Evolutionary conservation across 2,797 vertebrate species (phyloP).

Genomic region (Miichthys miiuy): DNA sequence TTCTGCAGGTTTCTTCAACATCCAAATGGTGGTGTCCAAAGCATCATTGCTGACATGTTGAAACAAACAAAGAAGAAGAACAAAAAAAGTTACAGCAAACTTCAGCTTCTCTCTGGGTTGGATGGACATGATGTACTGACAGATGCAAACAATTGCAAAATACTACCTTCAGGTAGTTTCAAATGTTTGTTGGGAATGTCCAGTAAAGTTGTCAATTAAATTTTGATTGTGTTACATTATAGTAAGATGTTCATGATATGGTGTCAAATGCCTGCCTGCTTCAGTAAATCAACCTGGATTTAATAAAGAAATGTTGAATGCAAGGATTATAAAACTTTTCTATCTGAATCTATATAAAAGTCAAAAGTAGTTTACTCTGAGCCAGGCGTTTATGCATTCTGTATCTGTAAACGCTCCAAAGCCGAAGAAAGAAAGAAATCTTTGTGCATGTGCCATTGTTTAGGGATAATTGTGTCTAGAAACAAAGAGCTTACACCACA

Average conservation of each 20-base stretch:
- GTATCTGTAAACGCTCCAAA: conserved; percentile 56
- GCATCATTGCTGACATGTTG: background rate
- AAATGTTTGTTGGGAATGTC: background rate
- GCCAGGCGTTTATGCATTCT: conserved; percentile 35
- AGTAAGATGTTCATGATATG: background rate
- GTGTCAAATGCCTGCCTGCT: background rate
- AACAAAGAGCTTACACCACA: conserved; percentile 76
- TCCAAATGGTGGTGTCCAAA: background rate
- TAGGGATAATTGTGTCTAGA: conserved; percentile 77
- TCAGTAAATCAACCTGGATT: background rate
- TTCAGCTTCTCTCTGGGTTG: background rate
- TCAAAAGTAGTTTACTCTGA: conserved; percentile 33
- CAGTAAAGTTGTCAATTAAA: background rate
- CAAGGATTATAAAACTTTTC: background rate
- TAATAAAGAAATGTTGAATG: background rate
- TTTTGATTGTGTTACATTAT: background rate
- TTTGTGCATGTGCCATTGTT: conserved; percentile 76
- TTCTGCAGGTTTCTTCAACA: conserved; percentile 6
- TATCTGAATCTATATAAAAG: conserved; percentile 14
- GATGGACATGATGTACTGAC: background rate
- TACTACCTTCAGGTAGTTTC: background rate
- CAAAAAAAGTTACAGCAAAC: background rate
- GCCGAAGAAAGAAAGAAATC: conserved; percentile 54
- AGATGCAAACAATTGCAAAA: background rate
- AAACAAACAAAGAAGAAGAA: background rate